Evolutionary conservation across 2,888 invertebrate genomes (phyloP).

Genomic region (Balanococcus diminutus): DNA sequence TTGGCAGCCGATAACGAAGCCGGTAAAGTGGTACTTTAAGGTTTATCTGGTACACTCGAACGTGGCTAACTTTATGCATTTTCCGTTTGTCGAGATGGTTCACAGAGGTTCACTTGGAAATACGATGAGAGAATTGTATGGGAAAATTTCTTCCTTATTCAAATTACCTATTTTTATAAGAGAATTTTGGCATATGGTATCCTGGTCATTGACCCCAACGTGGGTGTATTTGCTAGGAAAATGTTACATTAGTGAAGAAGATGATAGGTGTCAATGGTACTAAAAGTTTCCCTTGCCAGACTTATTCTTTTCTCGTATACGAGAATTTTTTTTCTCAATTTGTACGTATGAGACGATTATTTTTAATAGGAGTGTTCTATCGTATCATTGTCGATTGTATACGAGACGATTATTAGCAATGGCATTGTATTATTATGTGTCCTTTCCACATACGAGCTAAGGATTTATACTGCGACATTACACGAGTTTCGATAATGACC

Average conservation of each 20-base stretch:
- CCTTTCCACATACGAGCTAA: neutral
- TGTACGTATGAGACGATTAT: neutral
- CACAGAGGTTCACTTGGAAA: neutral
- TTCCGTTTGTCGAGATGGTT: neutral
- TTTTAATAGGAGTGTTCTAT: neutral
- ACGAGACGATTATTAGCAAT: neutral
- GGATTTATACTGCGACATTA: neutral
- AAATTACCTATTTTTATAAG: neutral
- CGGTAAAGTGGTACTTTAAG: neutral
- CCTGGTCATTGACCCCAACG: neutral
- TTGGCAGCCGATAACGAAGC: neutral
- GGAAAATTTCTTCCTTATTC: neutral
- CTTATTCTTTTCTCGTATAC: neutral
- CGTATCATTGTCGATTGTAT: neutral
- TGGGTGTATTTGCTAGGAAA: neutral
- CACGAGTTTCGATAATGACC: neutral
- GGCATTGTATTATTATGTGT: neutral
- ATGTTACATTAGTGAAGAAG: neutral
- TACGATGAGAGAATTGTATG: neutral
- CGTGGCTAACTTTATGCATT: slow-evolving; percentile 15
- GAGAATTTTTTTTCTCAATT: neutral
- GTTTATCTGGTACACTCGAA: neutral
- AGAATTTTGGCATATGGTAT: neutral
- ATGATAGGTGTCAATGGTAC: neutral
- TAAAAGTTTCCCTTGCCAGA: too few relatives aligned